A percentile compares a stretch with the other conserved stretches of the same genome.
These are phyloP conservation scores for Halyomorpha halys DNA, from an alignment of 1,140 invertebrate species.

Conservation along the genomic window DNA sequence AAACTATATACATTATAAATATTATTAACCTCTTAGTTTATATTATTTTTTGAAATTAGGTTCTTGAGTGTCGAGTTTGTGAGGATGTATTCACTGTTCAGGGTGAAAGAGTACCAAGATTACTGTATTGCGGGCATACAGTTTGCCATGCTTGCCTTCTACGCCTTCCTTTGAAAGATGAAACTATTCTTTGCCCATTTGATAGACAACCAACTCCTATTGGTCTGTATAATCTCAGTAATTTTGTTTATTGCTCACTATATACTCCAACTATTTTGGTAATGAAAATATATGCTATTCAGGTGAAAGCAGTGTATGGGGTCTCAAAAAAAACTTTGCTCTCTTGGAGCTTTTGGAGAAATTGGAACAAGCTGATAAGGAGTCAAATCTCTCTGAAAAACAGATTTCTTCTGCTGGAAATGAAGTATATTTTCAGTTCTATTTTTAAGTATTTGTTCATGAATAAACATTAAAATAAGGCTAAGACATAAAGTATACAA, in stretches of 20 bases:
- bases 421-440: background rate
- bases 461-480: background rate
- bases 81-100: constrained; percentile 50
- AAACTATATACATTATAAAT: too few relatives aligned
- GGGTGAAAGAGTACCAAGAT: constrained; percentile 48
- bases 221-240: constrained; percentile 26
- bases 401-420: constrained; percentile 2
- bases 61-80: constrained; percentile 51
- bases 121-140: constrained; percentile 51
- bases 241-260: too few relatives aligned
- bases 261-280: too few relatives aligned
- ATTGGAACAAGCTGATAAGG: constrained; percentile 32
- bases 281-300: constrained; percentile 12
- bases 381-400: constrained; percentile 8
- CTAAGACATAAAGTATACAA: background rate
- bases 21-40: too few relatives aligned
- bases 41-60: constrained; percentile 31
- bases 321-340: constrained; percentile 55
- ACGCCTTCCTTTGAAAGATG: constrained; percentile 39
- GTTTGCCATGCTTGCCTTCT: constrained; percentile 50
- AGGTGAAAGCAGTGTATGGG: constrained; percentile 47
- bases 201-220: constrained; percentile 50
- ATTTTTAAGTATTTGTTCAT: background rate
- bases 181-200: constrained; percentile 48
- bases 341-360: constrained; percentile 48